Evolutionary conservation across 2,888 invertebrate species (phyloP), one percentile per base, ranked within the genome.

Genomic region (Eurytoma californica): DNA sequence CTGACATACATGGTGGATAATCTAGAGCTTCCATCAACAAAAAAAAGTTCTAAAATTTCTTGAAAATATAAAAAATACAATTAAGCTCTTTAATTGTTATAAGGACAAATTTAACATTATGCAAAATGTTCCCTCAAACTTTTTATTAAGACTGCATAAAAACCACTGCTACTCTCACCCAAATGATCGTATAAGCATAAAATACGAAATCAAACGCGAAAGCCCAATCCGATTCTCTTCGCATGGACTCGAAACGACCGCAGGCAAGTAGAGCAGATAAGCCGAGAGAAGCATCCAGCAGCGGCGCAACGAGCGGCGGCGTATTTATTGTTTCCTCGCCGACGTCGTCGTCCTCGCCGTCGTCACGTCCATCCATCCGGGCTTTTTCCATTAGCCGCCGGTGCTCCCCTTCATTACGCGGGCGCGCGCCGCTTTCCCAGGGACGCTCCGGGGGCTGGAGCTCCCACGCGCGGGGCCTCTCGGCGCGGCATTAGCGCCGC

Each of bases 391-490:
- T 72, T 51, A 47, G 63, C 69, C 61, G 3, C n/a, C 81, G 83
- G 24, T 84, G 84, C 82, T 83, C 72, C 68, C 75, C 77, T 70
- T 73, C 76, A 82, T 84, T 85, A 84, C 47, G 13, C 30, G 63
- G 18, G n/a, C 77, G 72, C 75, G 79, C 76, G 81, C 82, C 80
- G 75, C 81, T 83, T 83, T 85, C 84, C 84, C 83, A 84, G 82
- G 81, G 82, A 80, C 76, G 81, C 68, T 72, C 18, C 72, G 72
- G 72, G 79, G 69, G 84, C 85, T 88, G n/a, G n/a, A 30, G 61
- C 88, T 88, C 88, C 88, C 88, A 88, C 88, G 88, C 88, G 84
- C 82, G 16, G 53, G 53, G 80, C 82, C 61, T 39, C 61, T 28
- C 28, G 82, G 82, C 81, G 82, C 81, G 82, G 84, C 83, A 82